These are phyloP conservation scores for Thryonomys swinderianus DNA, from an alignment of 2,113 vertebrate genomes.

Conservation along the genomic window DNA sequence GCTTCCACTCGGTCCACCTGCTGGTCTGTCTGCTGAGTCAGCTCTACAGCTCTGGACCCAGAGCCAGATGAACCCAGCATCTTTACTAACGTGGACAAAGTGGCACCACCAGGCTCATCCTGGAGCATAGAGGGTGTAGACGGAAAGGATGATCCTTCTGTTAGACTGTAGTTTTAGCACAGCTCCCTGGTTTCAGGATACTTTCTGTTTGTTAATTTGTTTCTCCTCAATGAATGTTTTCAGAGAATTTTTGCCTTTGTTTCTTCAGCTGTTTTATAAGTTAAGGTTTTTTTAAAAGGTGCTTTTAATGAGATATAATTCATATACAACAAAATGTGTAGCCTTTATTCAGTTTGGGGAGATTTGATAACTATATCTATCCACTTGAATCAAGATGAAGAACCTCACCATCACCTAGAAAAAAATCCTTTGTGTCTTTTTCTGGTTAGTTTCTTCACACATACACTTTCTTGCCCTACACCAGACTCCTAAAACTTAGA, in stretches of 20 bases:
- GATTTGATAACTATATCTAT: neutral
- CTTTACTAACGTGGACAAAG: neutral
- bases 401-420: neutral
- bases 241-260: neutral
- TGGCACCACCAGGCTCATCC: neutral
- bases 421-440: neutral
- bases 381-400: neutral
- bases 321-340: neutral
- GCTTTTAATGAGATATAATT: neutral
- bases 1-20: neutral
- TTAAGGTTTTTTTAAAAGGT: neutral
- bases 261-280: neutral
- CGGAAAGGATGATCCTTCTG: neutral
- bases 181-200: neutral
- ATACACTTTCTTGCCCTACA: neutral
- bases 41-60: neutral
- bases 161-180: neutral
- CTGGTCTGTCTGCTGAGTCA: neutral
- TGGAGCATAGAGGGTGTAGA: neutral
- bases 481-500: neutral
- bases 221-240: neutral
- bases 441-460: neutral
- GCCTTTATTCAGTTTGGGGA: neutral
- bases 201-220: neutral
- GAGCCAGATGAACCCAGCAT: neutral